Conservation (phyloP, 2,113 vertebrate genomes). For the Urocynchramus pylzowi region DNA sequence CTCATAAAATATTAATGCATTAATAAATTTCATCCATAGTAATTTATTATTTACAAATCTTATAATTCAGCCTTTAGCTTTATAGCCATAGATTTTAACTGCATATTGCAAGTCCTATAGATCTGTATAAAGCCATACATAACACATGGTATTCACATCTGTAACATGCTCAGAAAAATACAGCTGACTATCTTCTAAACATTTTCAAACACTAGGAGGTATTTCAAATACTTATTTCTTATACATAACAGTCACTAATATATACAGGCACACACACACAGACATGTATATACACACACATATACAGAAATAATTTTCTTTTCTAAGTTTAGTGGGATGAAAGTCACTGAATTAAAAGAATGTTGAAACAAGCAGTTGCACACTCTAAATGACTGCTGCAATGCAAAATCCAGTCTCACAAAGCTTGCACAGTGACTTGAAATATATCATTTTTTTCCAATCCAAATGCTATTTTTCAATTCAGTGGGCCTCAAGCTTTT, state of each 20-base stretch:
- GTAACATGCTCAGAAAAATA: background rate
- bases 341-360: background rate
- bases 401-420: background rate
- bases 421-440: background rate
- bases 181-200: background rate
- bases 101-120: background rate
- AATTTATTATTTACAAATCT: background rate
- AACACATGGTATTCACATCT: background rate
- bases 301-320: background rate
- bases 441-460: slow-evolving; percentile 36
- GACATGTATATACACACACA: background rate
- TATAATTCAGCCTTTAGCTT: background rate
- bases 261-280: background rate
- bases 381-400: background rate
- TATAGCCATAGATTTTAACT: background rate
- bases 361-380: slow-evolving; percentile 13
- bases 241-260: background rate
- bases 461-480: slow-evolving; percentile 62
- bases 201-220: background rate
- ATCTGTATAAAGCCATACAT: background rate
- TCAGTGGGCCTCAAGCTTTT: slow-evolving; percentile 42
- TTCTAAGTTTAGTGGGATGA: background rate
- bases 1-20: background rate
- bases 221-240: background rate
- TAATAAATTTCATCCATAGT: background rate